Evolutionary conservation across 1,140 invertebrate genomes (phyloP), one percentile per base, ranked within the genome.

Genomic region (Acyrthosiphon pisum): DNA sequence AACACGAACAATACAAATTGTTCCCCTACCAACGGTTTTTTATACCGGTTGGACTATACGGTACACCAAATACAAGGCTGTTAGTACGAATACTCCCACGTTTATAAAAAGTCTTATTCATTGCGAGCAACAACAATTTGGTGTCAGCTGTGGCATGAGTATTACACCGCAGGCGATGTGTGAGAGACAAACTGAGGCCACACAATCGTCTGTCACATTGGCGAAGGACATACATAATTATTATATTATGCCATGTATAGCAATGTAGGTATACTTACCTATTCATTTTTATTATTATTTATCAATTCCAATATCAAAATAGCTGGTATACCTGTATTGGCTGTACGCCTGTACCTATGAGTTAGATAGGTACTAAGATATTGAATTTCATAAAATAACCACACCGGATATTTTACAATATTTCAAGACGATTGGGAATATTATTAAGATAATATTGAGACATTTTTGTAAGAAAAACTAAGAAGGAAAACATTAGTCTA

Each of bases 1-100:
- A 26, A 41, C 23, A 86, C 26, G 14, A 46, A 86, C 84, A 86
- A 86, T 86, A 86, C 8, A 30, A 46, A 35, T 41, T 44, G 14
- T 91, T 46, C 44, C 90, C 90, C 53, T 68, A 30, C 90, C 23
- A 46, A 22, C 20, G 22, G 46, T 90, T 53, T 53, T 53, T 37
- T 41, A 37, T 56, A 90, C 60, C 26, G 44, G 90, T 91, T 91
- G 7, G 26, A 14, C 60, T 91, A 76, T 81, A 91, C 41, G 56
- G 90, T 76, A 91, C 90, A 48, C 30, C n/a, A 48, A 81, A n/a
- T 26, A 91, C 90, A 91, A 91, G 90, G 90, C 7, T 68, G 22
- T 44, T 46, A 20, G 37, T 48, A 46, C 44, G 44, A 76, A 48
- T 91, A 48, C 56, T 91, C 90, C 90, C 60, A 91, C 90, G 30